Evolutionary conservation across 2,113 vertebrate species (phyloP).

Genomic region (Sorex fumeus): DNA sequence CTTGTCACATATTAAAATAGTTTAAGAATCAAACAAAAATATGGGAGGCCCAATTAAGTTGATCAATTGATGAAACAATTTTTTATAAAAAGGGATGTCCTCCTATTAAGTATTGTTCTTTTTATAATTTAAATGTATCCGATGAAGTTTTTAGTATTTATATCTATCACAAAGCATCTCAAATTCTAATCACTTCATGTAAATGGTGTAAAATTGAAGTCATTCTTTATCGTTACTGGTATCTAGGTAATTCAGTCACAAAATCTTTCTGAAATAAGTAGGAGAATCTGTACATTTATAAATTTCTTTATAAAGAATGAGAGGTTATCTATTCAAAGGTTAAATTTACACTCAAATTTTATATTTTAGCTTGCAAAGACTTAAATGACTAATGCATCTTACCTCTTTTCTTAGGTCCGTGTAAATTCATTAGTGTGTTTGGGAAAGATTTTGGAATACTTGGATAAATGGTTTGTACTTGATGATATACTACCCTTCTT

Average conservation of each 20-base stretch:
- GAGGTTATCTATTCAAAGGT: conserved; percentile 21
- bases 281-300: conserved; percentile 8
- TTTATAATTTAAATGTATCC: conserved; percentile 31
- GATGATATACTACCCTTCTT: conserved; percentile 98
- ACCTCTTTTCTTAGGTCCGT: conserved; percentile 91
- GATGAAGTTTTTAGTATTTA: conserved; percentile 26
- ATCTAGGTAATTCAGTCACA: not conserved
- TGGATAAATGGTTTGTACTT: conserved; percentile 99
- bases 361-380: conserved; percentile 59
- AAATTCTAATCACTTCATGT: conserved; percentile 25
- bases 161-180: conserved; percentile 9
- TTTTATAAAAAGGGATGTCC: not conserved
- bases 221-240: not conserved
- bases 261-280: conserved; percentile 46
- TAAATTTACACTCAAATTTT: conserved; percentile 53
- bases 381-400: conserved; percentile 74
- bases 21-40: conserved; percentile 55
- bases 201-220: conserved; percentile 45
- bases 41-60: conserved; percentile 16
- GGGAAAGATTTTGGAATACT: conserved; percentile 98
- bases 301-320: conserved; percentile 44
- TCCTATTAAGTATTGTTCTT: not conserved
- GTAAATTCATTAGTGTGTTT: conserved; percentile 99
- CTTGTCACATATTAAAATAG: conserved; percentile 35
- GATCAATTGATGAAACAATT: not conserved